These are phyloP conservation scores for Rhinopithecus roxellana DNA, from an alignment of 2,113 vertebrate genomes.

Conservation along the genomic window DNA sequence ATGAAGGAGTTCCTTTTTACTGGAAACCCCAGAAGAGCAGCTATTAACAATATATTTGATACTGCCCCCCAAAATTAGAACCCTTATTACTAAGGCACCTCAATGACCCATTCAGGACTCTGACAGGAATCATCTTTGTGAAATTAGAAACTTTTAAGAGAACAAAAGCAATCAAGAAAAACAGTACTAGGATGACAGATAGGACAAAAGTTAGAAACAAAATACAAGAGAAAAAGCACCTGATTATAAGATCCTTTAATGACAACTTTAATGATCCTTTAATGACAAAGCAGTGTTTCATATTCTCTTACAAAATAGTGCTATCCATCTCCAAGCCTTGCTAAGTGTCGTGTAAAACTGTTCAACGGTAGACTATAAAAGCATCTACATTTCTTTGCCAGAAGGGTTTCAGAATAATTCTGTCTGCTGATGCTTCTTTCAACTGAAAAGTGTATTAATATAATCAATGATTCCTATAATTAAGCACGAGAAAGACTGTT, in stretches of 20 bases:
- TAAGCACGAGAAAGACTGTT: background rate
- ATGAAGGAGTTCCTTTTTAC: background rate
- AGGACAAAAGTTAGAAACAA: constrained; percentile 33
- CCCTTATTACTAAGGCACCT: background rate
- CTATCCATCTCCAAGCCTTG: background rate
- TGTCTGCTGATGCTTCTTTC: background rate
- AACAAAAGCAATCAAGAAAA: constrained; percentile 9
- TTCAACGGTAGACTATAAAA: background rate
- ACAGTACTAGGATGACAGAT: background rate
- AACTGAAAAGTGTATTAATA: background rate
- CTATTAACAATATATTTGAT: background rate
- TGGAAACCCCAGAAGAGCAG: background rate
- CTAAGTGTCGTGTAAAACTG: background rate
- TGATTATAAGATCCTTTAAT: constrained; percentile 8
- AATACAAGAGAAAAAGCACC: background rate
- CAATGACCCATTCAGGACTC: background rate
- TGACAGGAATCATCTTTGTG: background rate
- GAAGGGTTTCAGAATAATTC: constrained; percentile 14
- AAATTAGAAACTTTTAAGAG: constrained; percentile 36
- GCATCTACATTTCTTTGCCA: background rate
- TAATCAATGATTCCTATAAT: background rate
- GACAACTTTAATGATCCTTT: background rate
- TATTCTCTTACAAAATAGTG: background rate
- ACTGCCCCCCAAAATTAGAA: background rate
- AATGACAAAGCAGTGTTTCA: background rate